Evolutionary conservation across 2,888 invertebrate genomes (phyloP).

Genomic region (Tipula unca): DNA sequence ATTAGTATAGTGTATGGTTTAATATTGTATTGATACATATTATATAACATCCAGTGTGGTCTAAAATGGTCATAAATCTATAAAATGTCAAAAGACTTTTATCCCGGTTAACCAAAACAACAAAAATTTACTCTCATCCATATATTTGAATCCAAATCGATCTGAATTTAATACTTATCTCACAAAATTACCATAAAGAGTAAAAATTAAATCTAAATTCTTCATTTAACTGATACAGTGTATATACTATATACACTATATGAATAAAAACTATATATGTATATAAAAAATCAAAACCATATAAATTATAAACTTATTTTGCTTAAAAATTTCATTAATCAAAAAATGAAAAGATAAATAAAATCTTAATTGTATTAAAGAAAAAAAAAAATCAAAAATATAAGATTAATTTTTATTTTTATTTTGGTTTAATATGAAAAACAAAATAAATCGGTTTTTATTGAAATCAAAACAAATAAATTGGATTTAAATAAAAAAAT

Average conservation of each 20-base stretch:
- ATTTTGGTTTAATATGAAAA: not conserved
- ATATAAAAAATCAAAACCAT: not conserved
- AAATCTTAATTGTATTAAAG: not conserved
- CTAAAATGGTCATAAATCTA: not conserved
- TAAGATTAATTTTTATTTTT: not conserved
- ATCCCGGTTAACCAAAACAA: not conserved
- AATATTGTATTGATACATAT: too few species aligned
- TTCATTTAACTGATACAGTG: not conserved
- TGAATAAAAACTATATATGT: not conserved
- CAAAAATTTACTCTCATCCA: not conserved
- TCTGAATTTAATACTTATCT: not conserved
- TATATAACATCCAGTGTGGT: not conserved
- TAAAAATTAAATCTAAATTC: not conserved
- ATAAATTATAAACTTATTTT: not conserved
- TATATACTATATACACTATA: not conserved
- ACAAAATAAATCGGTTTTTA: not conserved
- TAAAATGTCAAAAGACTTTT: not conserved
- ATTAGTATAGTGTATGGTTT: too few species aligned
- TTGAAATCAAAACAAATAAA: not conserved
- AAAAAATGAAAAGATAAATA: not conserved
- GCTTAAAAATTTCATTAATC: constrained; percentile 14
- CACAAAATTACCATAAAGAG: not conserved
- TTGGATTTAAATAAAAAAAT: not conserved
- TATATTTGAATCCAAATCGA: not conserved
- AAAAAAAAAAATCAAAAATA: not conserved